Evolutionary conservation across 2,113 vertebrate genomes (phyloP).

Genomic region (Trogon melanurus): DNA sequence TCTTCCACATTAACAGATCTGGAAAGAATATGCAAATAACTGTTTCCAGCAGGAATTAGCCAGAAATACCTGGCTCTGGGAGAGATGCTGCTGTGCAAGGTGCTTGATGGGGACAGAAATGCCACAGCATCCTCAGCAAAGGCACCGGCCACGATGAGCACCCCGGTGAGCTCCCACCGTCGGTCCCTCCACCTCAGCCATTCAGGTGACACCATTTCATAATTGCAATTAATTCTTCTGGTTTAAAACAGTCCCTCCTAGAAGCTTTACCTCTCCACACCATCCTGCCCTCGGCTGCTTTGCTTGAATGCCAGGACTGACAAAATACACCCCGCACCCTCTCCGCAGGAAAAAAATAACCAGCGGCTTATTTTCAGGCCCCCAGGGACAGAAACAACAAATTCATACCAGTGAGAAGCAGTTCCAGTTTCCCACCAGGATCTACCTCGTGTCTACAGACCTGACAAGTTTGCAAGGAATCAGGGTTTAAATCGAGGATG

Average conservation of each 20-base stretch:
- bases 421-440: neutral
- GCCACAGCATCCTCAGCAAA: accelerated
- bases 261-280: neutral
- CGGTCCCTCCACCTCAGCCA: neutral
- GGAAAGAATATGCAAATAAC: neutral
- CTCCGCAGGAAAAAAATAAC: neutral
- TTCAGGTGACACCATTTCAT: neutral
- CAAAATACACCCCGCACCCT: neutral
- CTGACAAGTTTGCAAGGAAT: neutral
- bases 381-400: neutral
- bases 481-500: neutral
- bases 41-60: neutral
- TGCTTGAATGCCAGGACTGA: neutral
- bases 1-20: too few species aligned
- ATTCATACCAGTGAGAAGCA: neutral
- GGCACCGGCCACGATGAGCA: accelerated
- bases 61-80: neutral
- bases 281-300: neutral
- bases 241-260: neutral
- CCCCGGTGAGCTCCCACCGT: neutral
- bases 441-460: neutral
- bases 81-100: neutral
- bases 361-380: neutral
- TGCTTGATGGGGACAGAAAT: neutral
- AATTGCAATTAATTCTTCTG: neutral